A percentile compares a stretch with the other conserved stretches of the same genome.
Conservation (phyloP, 2,797 vertebrate species). For the Notolepis coatsorum region DNA sequence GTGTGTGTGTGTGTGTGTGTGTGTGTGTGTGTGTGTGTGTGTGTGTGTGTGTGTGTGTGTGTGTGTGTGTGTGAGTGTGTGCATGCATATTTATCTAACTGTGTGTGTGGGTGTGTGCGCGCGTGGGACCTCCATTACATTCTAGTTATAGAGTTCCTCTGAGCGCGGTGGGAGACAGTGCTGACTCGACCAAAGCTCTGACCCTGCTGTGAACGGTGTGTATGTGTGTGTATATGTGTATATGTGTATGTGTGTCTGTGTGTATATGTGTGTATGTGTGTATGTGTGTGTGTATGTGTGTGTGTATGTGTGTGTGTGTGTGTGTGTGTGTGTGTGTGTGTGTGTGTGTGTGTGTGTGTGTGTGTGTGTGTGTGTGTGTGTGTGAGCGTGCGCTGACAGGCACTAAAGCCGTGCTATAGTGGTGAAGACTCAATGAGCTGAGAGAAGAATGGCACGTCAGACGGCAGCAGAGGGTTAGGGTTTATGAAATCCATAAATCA, state of each 20-base stretch:
- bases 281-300: constrained; percentile 15
- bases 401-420: constrained; percentile 68
- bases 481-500: constrained; percentile 89
- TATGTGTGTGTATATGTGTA: constrained; percentile 1
- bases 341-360: not conserved
- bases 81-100: not conserved
- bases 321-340: constrained; percentile 2
- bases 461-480: constrained; percentile 75
- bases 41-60: not conserved
- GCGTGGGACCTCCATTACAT: constrained; percentile 51
- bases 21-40: constrained; percentile 4
- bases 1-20: not conserved
- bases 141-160: constrained; percentile 59
- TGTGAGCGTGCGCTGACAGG: constrained; percentile 41
- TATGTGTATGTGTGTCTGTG: constrained; percentile 6
- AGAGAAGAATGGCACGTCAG: constrained; percentile 77
- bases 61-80: constrained; percentile 13
- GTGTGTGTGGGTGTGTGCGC: too few species aligned
- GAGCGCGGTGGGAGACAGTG: constrained; percentile 58
- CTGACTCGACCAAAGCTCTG: constrained; percentile 64
- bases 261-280: not conserved
- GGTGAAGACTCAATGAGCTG: constrained; percentile 60
- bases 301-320: constrained; percentile 10
- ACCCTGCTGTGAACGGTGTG: constrained; percentile 55
- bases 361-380: not conserved